phyloP scores from a whole-genome alignment of 2,888 invertebrate genomes.

The Ormyrus pomaceus region DNA sequence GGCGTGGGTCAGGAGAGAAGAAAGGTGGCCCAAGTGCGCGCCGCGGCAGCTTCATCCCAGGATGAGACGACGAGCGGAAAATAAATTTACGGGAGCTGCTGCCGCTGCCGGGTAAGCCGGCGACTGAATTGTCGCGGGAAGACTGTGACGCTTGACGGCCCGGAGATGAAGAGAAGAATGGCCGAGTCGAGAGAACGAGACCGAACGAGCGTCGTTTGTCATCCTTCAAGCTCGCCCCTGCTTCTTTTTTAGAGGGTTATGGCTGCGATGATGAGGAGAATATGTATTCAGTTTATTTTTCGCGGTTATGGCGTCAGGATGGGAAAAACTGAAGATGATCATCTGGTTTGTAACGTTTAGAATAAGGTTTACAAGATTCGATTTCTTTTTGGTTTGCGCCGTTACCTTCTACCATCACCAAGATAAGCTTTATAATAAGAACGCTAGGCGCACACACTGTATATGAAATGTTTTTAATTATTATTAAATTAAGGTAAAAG shows the following conservation, averaged over 20 bases:
- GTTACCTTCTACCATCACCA: too few relatives aligned
- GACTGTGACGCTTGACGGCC: constrained; percentile 8
- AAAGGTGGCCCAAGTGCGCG: constrained; percentile 25
- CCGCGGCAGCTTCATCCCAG: constrained; percentile 58
- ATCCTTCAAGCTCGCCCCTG: background rate
- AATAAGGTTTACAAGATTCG: too few relatives aligned
- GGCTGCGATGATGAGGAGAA: constrained; percentile 9
- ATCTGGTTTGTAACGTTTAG: too few relatives aligned
- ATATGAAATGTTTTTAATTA: too few relatives aligned
- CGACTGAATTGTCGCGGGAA: constrained; percentile 7
- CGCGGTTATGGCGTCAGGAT: too few relatives aligned
- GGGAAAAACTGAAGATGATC: too few relatives aligned
- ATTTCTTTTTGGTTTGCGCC: too few relatives aligned
- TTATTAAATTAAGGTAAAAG: too few relatives aligned
- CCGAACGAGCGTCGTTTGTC: constrained; percentile 27
- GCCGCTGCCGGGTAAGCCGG: constrained; percentile 56
- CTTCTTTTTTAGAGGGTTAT: constrained; percentile 16
- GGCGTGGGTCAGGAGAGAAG: constrained; percentile 37
- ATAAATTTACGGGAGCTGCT: constrained; percentile 67
- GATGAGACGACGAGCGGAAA: constrained; percentile 61
- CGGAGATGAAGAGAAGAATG: constrained; percentile 8
- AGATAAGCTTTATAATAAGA: too few relatives aligned
- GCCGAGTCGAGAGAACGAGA: constrained; percentile 3
- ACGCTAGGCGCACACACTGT: too few relatives aligned
- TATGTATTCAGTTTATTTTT: too few relatives aligned